Conservation (phyloP, 2,113 vertebrate species). For the Nibea coibor region DNA sequence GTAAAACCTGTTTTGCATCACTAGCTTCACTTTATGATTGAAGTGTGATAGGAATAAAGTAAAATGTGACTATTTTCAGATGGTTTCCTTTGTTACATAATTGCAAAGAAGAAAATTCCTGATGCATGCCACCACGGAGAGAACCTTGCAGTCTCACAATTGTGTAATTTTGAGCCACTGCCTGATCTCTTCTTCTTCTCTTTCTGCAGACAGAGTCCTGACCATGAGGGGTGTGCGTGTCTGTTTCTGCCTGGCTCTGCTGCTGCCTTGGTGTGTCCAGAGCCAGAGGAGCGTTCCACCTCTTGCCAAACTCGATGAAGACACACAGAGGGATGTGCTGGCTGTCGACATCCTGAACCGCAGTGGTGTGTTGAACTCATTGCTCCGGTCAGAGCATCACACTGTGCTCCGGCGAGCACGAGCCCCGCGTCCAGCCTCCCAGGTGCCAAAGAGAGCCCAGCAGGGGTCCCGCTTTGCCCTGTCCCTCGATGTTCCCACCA, state of each 20-base stretch:
- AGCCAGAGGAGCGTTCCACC: conserved; percentile 55
- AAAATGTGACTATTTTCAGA: background rate
- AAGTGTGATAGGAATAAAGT: background rate
- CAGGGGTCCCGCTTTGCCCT: conserved; percentile 82
- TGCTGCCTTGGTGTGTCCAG: conserved; percentile 70
- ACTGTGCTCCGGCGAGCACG: conserved; percentile 41
- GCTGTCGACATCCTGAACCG: conserved; percentile 66
- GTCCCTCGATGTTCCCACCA: conserved; percentile 87
- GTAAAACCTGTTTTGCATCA: background rate
- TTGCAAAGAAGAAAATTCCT: background rate
- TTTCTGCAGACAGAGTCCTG: conserved; percentile 39
- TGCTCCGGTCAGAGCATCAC: conserved; percentile 65
- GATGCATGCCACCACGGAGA: background rate
- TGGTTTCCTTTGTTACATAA: background rate
- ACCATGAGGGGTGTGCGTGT: conserved; percentile 72
- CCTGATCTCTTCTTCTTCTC: conserved; percentile 14
- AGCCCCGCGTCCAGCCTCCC: conserved; percentile 46
- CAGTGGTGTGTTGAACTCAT: conserved; percentile 41
- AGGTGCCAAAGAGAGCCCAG: conserved; percentile 79
- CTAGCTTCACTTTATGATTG: background rate
- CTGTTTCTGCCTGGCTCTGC: conserved; percentile 77
- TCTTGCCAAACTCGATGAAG: conserved; percentile 53
- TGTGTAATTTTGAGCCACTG: conserved; percentile 10
- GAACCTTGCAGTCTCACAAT: background rate
- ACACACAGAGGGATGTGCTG: conserved; percentile 61